Conservation (phyloP, 2,888 invertebrate species). For the Crioceris asparagi region DNA sequence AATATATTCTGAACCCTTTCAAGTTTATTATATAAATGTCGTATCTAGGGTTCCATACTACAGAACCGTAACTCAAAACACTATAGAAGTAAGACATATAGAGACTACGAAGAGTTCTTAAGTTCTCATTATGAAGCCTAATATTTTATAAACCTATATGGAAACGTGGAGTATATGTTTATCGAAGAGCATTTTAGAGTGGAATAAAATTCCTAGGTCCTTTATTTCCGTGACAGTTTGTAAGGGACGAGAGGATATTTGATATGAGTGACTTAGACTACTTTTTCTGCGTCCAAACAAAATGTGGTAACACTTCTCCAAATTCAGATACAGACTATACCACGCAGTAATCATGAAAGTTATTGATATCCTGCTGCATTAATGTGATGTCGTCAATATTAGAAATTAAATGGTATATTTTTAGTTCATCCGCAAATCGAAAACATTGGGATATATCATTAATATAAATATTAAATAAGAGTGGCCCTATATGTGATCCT, state of each 20-base stretch:
- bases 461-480: no score
- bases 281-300: constrained; percentile 1
- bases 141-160: background rate
- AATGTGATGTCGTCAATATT: constrained; percentile 2
- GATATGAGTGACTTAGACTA: background rate
- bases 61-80: constrained; percentile 3
- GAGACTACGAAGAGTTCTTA: background rate
- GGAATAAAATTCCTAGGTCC: constrained; percentile 1
- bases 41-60: background rate
- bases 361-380: constrained; percentile 3
- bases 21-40: constrained; percentile 2
- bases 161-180: background rate
- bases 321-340: constrained; percentile 3
- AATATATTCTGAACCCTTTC: constrained; percentile 1
- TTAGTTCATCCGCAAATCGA: constrained; percentile 4
- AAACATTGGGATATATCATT: no score
- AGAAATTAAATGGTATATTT: constrained; percentile 3
- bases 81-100: constrained; percentile 1
- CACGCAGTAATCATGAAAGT: constrained; percentile 2
- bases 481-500: no score
- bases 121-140: background rate
- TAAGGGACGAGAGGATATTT: constrained; percentile 4
- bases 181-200: constrained; percentile 1
- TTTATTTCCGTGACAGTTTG: constrained; percentile 4
- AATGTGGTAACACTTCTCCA: constrained; percentile 1